Evolutionary conservation across 37 sponge, comb jelly and placozoan species (phyloP), one percentile per base, ranked within the genome.

Genomic region (Aphrocallistes beatrix): DNA sequence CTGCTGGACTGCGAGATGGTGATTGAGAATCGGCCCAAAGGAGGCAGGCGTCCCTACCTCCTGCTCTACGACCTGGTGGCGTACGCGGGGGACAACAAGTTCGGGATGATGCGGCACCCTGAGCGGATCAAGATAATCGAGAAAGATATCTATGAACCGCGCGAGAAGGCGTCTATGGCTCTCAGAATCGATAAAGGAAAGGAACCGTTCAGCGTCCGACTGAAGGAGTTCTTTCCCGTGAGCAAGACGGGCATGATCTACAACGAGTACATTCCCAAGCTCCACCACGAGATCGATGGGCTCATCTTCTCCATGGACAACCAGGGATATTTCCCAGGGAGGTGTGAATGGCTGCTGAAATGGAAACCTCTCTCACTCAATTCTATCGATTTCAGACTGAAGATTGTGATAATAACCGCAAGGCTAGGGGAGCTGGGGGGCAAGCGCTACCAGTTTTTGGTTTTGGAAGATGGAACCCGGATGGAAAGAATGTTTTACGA

Each of bases 351-450:
- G 0, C 85, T 98, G 37, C 89, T 98, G 13, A 98, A 98, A 75
- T 98, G 99, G 99, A 98, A 95, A 83, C 99, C 99, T 37, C 84
- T 91, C 36, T 91, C 92, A 21, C 86, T 98, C 36, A 98, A 95
- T 85, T 87, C 91, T 30, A 94, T 98, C 1, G 99, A 98, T 84
- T 98, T 98, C 84, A 83, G 84, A 23, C 85, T 98, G 51, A 84
- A 91, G 51, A 90, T 96, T 6, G 87, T 84, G 0, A 85, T 6
- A 25, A 6, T 13, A 3, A 28, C 6, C 6, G 75, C 75, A 60
- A 13, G 75, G 34, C 28, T 25, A 13, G 75, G 75, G 8, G 32
- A 32, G 21, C 21, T 60, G 32, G 17, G 28, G 34, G 75, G 34
- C 1, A 60, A 60, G 34, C 10, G 3, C 1, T 60, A 60, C 34